Evolutionary conservation across 2,113 vertebrate genomes (phyloP).

Genomic region (Hypomesus transpacificus): DNA sequence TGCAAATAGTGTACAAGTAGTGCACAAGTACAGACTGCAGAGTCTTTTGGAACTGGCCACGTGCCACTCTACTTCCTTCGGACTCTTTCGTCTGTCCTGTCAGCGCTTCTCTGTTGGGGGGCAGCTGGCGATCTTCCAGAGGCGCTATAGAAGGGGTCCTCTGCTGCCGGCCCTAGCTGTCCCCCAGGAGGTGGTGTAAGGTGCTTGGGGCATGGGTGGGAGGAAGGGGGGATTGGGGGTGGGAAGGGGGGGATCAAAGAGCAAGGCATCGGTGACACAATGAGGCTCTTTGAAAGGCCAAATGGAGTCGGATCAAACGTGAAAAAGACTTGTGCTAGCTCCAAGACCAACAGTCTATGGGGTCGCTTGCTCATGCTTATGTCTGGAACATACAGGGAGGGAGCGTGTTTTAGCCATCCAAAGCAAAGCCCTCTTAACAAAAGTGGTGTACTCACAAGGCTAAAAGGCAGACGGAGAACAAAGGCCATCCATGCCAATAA

Average conservation of each 20-base stretch:
- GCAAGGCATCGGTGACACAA: slow-evolving; percentile 12
- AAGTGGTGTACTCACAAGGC: too few species aligned
- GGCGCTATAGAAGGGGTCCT: neutral
- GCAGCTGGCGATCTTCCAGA: neutral
- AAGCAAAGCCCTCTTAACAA: too few species aligned
- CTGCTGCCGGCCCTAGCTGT: neutral
- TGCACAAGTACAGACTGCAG: neutral
- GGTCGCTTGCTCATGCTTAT: neutral
- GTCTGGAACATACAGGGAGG: too few species aligned
- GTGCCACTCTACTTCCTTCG: neutral
- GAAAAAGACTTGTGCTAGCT: neutral
- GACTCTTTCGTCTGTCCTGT: neutral
- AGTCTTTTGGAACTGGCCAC: neutral
- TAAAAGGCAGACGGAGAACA: too few species aligned
- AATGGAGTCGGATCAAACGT: slow-evolving; percentile 9
- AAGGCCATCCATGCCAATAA: too few species aligned
- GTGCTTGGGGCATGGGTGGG: too few species aligned
- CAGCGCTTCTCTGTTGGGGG: neutral
- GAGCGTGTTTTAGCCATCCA: too few species aligned
- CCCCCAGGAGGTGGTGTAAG: too few species aligned
- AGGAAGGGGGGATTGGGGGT: neutral
- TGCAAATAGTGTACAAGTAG: neutral
- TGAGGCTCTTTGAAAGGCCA: slow-evolving; percentile 10
- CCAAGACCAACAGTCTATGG: slow-evolving; percentile 6
- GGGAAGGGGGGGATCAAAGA: neutral